These are phyloP conservation scores for Myrmecophaga tridactyla DNA, from an alignment of 2,113 vertebrate species.

Conservation along the genomic window DNA sequence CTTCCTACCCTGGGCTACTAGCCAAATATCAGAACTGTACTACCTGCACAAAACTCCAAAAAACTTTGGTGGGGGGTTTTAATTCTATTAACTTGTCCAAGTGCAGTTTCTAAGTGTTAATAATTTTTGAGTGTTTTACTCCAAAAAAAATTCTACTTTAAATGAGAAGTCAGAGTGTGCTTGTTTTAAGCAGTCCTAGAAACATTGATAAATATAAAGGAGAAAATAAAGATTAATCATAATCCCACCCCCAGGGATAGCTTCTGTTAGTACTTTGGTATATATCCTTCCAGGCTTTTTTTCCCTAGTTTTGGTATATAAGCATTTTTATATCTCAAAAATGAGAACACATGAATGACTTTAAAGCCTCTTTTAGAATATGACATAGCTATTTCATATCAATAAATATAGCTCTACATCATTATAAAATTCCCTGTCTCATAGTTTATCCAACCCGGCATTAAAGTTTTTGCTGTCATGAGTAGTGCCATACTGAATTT, in stretches of 20 bases:
- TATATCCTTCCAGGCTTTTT: background rate
- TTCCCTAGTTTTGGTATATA: background rate
- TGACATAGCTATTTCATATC: background rate
- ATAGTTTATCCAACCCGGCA: background rate
- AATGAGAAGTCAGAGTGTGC: background rate
- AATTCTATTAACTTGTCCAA: background rate
- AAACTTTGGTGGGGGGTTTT: background rate
- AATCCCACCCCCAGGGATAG: background rate
- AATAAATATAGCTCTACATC: background rate
- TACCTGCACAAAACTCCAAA: background rate
- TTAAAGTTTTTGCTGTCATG: conserved; percentile 1
- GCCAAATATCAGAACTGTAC: background rate
- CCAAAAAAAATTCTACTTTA: background rate
- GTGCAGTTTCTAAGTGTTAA: background rate
- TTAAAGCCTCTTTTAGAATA: background rate
- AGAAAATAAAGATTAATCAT: conserved; percentile 10
- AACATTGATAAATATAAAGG: background rate
- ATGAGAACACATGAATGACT: background rate
- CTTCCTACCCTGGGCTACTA: background rate
- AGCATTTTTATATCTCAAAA: conserved; percentile 22
- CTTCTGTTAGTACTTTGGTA: background rate
- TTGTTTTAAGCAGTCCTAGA: background rate
- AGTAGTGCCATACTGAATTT: background rate
- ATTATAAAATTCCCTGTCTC: background rate
- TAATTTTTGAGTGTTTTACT: background rate